phyloP scores from a whole-genome alignment of 2,888 invertebrate species.

The Taenaris catops region DNA sequence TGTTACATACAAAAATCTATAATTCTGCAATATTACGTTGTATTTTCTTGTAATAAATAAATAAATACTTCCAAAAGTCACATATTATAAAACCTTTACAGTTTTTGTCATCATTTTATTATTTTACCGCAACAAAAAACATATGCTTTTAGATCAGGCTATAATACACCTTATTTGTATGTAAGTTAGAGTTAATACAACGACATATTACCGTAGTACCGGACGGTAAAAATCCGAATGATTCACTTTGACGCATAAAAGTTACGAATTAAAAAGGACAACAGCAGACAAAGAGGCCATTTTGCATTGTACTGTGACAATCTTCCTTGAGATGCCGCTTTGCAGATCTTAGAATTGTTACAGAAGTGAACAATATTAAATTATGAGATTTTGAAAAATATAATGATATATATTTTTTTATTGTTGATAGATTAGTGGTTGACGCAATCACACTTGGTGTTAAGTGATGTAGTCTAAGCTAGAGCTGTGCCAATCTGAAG shows the following conservation, averaged over 20 bases:
- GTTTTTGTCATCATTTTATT: slow-evolving; percentile 43
- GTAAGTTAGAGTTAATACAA: background rate
- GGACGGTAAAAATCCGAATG: slow-evolving; percentile 32
- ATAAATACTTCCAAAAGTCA: slow-evolving; percentile 8
- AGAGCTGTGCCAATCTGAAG: too few species aligned
- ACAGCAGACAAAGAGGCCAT: slow-evolving; percentile 73
- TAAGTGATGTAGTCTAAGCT: too few species aligned
- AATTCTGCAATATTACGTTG: too few species aligned
- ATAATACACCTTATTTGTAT: background rate
- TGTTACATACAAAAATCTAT: too few species aligned
- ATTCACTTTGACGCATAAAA: slow-evolving; percentile 76
- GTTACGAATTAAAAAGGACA: slow-evolving; percentile 76
- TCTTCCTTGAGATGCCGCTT: slow-evolving; percentile 67
- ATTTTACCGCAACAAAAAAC: slow-evolving; percentile 34
- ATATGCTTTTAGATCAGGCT: background rate
- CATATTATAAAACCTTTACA: slow-evolving; percentile 30
- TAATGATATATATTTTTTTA: too few species aligned
- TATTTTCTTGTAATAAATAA: too few species aligned
- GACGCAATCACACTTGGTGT: too few species aligned
- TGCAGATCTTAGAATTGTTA: slow-evolving; percentile 30
- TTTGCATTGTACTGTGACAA: slow-evolving; percentile 75
- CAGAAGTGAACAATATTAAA: too few species aligned
- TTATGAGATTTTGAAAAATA: too few species aligned
- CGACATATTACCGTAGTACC: background rate
- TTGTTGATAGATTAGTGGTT: too few species aligned